Base-by-base conservation (phyloP, 2,113 vertebrate genomes). In the Engraulis encrasicolus region DNA sequence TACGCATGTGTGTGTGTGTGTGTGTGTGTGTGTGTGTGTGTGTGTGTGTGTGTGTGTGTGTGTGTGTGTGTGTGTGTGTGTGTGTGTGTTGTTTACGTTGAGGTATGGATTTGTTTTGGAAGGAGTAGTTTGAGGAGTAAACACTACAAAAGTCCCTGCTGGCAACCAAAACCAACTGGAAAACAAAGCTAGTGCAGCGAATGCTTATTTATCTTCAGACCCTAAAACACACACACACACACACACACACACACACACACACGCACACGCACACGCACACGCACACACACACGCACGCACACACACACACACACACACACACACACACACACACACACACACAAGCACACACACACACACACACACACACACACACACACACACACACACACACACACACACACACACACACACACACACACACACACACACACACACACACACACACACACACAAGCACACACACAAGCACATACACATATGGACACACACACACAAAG, bases 211-310 rank as follows among this genome's bases (percentile, higher is more conserved):
- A 66, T 66, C 58, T 31, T 84, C 78, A 82, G 49, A 87, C 82
- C 37, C 80, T 84, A 61, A 85, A 48, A 80, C 27, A 23, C 48
- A 40, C 52, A 82, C 36, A 2, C 58, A 54, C 71, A 82, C 66
- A 85, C 84, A 82, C 50, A 83, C 52, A 80, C 18, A 15, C 52
- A 82, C 77, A 80, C 77, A 48, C 27, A 37, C 36, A 71, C 66
- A 79, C 79, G 45, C 79, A 18, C 85, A 79, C 50, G 83, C 83
- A 83, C 84, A 85, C 81, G 86, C 86, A 83, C 58, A 83, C 79
- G 82, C 61, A 78, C 48, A 77, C 74, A 78, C 74, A 78, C 74
- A 66, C 58, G 23, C 3, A 40, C 79, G 82, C 82, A 54, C 45
- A 50, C 5, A 34, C 45, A 81, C 6, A 34, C 1, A 54, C 20